Evolutionary conservation across 2,113 vertebrate species (phyloP).

Genomic region (Hydrochoerus hydrochaeris): DNA sequence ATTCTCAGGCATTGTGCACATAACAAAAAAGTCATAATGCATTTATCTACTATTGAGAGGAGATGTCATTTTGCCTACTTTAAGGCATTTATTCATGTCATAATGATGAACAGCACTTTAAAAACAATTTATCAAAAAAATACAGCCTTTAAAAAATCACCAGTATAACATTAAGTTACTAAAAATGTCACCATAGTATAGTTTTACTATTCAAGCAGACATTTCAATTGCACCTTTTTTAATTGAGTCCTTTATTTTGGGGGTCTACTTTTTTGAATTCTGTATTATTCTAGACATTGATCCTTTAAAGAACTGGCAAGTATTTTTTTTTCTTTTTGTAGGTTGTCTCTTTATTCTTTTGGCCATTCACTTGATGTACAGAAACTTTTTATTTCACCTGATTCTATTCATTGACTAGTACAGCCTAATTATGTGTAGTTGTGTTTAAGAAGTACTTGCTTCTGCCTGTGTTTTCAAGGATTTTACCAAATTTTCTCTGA

Average conservation of each 20-base stretch:
- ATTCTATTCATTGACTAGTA: background rate
- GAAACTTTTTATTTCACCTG: background rate
- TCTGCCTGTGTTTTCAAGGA: background rate
- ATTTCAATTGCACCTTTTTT: background rate
- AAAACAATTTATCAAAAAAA: slow-evolving; percentile 6
- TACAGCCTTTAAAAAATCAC: background rate
- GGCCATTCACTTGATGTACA: background rate
- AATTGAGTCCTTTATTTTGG: background rate
- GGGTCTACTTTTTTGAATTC: background rate
- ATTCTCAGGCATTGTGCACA: background rate
- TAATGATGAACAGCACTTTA: background rate
- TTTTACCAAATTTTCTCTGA: background rate
- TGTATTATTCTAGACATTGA: background rate
- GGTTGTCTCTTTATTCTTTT: background rate
- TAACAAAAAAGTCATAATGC: background rate
- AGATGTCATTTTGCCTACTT: background rate
- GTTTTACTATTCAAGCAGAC: background rate
- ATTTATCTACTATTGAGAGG: background rate
- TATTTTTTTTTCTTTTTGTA: background rate
- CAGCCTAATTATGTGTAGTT: background rate
- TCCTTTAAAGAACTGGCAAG: background rate
- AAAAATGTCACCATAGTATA: background rate
- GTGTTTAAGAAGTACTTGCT: background rate
- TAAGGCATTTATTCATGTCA: background rate
- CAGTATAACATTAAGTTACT: background rate